Percentiles rank a stretch among this genome's conserved stretches.
These are phyloP conservation scores for Heliothis peltigera DNA, from an alignment of 2,888 invertebrate genomes.

Conservation along the genomic window DNA sequence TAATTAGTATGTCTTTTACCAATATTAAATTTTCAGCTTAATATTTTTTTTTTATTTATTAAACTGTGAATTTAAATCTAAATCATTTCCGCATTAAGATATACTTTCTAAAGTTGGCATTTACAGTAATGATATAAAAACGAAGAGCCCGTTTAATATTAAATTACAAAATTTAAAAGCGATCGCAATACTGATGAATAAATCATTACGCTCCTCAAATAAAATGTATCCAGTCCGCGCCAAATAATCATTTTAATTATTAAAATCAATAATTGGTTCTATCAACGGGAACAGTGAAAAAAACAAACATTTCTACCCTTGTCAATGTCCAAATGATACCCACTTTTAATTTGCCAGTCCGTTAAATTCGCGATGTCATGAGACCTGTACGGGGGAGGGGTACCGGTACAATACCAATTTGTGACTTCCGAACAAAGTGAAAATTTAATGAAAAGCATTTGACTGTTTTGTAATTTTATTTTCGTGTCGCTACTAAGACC, in stretches of 20 bases:
- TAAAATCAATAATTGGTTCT: constrained; percentile 55
- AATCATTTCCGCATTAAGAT: too few species aligned
- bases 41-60: too few species aligned
- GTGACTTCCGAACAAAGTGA: constrained; percentile 39
- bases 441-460: constrained; percentile 39
- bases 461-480: constrained; percentile 23
- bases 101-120: too few species aligned
- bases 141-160: too few species aligned
- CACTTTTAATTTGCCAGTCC: constrained; percentile 79
- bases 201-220: constrained; percentile 21
- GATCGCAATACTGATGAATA: constrained; percentile 6
- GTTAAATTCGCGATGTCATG: constrained; percentile 72
- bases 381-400: constrained; percentile 42
- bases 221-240: constrained; percentile 7
- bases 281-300: constrained; percentile 55
- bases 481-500: neutral
- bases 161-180: neutral
- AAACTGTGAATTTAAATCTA: too few species aligned
- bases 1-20: too few species aligned
- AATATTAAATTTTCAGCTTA: too few species aligned
- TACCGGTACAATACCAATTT: constrained; percentile 63
- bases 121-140: too few species aligned
- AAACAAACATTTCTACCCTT: constrained; percentile 68
- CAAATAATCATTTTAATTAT: constrained; percentile 29
- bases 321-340: constrained; percentile 76